phyloP scores from a whole-genome alignment of 2,113 vertebrate genomes.

The Stigmatopora argus region DNA sequence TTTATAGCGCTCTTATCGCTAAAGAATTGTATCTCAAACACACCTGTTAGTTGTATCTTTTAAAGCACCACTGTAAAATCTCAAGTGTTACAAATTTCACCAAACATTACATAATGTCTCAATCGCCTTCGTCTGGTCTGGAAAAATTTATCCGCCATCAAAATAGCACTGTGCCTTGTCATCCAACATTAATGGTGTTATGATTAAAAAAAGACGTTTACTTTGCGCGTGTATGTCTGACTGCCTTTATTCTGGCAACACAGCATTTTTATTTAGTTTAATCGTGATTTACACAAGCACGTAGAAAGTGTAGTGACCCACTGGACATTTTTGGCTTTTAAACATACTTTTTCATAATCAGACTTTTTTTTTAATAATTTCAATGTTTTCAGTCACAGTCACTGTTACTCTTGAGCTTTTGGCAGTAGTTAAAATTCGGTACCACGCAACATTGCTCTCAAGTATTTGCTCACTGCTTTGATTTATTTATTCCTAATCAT shows the following conservation, averaged over 20 bases:
- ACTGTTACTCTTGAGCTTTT: constrained; percentile 40
- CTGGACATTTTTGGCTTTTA: constrained; percentile 27
- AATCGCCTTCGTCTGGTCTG: not conserved
- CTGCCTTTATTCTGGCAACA: constrained; percentile 47
- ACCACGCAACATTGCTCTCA: no score
- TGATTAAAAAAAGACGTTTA: constrained; percentile 27
- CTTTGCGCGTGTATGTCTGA: constrained; percentile 22
- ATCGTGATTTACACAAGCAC: constrained; percentile 34
- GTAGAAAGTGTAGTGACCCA: constrained; percentile 23
- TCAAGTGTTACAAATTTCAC: not conserved
- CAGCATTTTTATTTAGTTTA: constrained; percentile 56
- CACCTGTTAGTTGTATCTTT: not conserved
- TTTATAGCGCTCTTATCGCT: not conserved
- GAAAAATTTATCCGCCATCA: constrained; percentile 1
- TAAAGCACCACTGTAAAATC: not conserved
- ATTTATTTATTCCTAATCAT: no score
- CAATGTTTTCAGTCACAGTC: constrained; percentile 16
- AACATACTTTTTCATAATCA: constrained; percentile 13
- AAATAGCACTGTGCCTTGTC: constrained; percentile 62
- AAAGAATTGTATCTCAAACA: not conserved
- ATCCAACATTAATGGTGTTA: constrained; percentile 38
- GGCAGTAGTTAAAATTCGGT: constrained; percentile 36
- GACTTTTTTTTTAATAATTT: constrained; percentile 44
- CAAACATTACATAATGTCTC: not conserved
- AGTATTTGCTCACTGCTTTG: no score